These are phyloP conservation scores for Labeo rohita DNA, from an alignment of 2,113 vertebrate genomes.

Conservation along the genomic window DNA sequence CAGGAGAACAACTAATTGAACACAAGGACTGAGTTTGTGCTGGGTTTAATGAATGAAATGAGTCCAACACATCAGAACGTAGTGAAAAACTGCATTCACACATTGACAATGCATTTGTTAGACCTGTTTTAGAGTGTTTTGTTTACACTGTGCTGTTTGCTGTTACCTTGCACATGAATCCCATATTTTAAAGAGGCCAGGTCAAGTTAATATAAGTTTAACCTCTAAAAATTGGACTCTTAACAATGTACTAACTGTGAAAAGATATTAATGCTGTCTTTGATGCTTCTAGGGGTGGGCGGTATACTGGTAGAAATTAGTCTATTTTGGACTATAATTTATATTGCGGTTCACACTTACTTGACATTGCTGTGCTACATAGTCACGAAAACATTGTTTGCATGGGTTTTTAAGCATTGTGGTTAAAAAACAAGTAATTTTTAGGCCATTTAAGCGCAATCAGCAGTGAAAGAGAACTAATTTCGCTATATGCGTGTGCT, in stretches of 20 bases:
- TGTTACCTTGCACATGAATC: not conserved
- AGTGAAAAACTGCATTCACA: not conserved
- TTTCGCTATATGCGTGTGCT: too few species aligned
- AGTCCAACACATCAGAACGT: not conserved
- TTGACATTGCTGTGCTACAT: too few species aligned
- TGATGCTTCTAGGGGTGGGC: too few species aligned
- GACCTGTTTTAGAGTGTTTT: not conserved
- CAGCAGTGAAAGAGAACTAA: too few species aligned
- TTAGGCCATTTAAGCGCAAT: too few species aligned
- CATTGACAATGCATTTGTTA: not conserved
- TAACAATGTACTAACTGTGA: not conserved
- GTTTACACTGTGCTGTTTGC: not conserved
- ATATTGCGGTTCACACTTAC: too few species aligned
- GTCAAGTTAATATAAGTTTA: not conserved
- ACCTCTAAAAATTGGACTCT: not conserved
- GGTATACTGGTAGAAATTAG: too few species aligned
- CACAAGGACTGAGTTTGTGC: not conserved
- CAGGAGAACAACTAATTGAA: not conserved
- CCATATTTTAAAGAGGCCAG: not conserved
- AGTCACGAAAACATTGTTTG: too few species aligned
- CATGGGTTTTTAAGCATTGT: too few species aligned
- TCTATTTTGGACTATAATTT: too few species aligned
- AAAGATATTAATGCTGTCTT: not conserved
- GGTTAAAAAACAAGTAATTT: too few species aligned
- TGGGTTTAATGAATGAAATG: constrained; percentile 4